Evolutionary conservation across 2,797 vertebrate species (phyloP).

Genomic region (Artibeus jamaicensis): DNA sequence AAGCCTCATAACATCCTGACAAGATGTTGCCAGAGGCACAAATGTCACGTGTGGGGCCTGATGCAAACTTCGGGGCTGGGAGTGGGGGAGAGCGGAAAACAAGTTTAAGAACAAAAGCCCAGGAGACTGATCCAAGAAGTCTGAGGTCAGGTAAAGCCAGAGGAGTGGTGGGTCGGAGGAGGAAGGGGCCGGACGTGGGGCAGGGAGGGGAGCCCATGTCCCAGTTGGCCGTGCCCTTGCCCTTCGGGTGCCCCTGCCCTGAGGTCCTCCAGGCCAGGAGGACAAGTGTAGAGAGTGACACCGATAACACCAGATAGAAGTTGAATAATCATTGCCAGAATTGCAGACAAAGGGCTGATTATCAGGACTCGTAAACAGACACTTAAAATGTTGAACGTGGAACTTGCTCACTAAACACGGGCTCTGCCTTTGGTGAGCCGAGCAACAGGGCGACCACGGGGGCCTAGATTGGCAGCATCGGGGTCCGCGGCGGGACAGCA

Average conservation of each 20-base stretch:
- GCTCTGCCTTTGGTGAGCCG: slow-evolving; percentile 58
- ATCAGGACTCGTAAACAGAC: slow-evolving; percentile 70
- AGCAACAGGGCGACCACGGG: slow-evolving; percentile 21
- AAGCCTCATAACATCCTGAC: slow-evolving; percentile 74
- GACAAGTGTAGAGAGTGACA: slow-evolving; percentile 55
- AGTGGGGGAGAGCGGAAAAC: background rate
- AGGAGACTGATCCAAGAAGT: background rate
- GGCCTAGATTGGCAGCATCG: slow-evolving; percentile 44
- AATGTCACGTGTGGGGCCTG: slow-evolving; percentile 44
- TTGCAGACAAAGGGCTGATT: slow-evolving; percentile 79
- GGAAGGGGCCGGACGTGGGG: background rate
- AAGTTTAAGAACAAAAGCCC: background rate
- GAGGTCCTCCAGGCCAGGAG: slow-evolving; percentile 1
- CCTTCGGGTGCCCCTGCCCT: slow-evolving; percentile 51
- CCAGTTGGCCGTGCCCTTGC: background rate
- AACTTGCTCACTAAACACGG: slow-evolving; percentile 70
- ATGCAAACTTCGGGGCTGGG: slow-evolving; percentile 44
- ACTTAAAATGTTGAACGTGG: slow-evolving; percentile 70
- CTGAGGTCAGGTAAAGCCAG: background rate
- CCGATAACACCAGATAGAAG: slow-evolving; percentile 49
- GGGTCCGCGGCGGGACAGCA: slow-evolving; percentile 42
- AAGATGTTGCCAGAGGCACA: slow-evolving; percentile 74
- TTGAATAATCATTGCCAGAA: slow-evolving; percentile 49
- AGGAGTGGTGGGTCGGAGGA: background rate
- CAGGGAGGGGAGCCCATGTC: background rate